Evolutionary conservation across 2,888 invertebrate genomes (phyloP), one percentile per base, ranked within the genome.

Genomic region (Psylliodes chrysocephalus): DNA sequence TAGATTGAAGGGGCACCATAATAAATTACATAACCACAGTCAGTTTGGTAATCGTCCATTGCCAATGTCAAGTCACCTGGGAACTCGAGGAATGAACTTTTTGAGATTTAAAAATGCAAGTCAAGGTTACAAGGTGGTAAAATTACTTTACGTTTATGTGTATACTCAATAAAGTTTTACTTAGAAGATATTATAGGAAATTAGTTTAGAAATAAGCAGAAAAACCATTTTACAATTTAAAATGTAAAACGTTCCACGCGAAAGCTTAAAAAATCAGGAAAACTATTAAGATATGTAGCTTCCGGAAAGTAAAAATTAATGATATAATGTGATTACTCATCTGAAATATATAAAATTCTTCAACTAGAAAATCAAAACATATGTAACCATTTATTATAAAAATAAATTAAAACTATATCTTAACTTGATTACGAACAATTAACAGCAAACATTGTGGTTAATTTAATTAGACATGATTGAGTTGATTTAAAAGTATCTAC

Each of bases 281-380:
- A 22, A 19, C 8, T 10, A 46, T 10, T 46, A 25, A 12, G n/a
- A 25, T 25, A 19, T 25, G 2, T 2, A n/a, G 4, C 15, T 46
- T 46, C 46, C 22, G 46, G 46, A 46, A 2, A 19, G 46, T 46
- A 25, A 46, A 46, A 46, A 46, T 25, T 22, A 46, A 25, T 5
- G 4, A 17, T 6, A 49, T 30, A 49, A 19, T 49, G 28, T 28
- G 7, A 28, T 28, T 49, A 28, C 49, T 49, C 25, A 49, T 25
- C 12, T 46, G 46, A 46, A 25, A n/a, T 46, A 12, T 7, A 14
- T 42, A 30, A 49, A 28, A 49, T 19, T 49, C 49, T 49, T 49
- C 49, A 49, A 28, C 28, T 28, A 49, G 49, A 49, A 49, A 49
- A 49, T 49, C 15, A 49, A 49, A 49, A 49, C 46, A 42, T 17